A percentile compares a stretch with the other conserved stretches of the same genome.
phyloP scores from a whole-genome alignment of 2,797 vertebrate species.

The Alauda arvensis region DNA sequence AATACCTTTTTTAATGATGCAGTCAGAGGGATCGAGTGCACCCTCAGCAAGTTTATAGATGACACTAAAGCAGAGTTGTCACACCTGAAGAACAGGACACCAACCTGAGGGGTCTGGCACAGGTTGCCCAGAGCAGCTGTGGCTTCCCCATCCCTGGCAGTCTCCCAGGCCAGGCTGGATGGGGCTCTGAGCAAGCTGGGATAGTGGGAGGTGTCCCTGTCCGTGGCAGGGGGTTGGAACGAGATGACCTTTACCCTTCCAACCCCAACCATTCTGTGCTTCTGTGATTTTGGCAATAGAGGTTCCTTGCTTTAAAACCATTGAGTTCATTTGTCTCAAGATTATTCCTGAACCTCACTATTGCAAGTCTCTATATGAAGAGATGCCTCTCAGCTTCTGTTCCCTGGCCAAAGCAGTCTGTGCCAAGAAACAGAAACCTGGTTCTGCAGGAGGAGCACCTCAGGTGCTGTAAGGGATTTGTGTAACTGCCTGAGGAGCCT shows the following conservation, averaged over 20 bases:
- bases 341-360: not conserved
- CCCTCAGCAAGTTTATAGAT: not conserved
- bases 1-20: not conserved
- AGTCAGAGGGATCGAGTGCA: not conserved
- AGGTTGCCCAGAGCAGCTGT: not conserved
- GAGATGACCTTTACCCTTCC: not conserved
- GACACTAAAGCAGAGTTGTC: not conserved
- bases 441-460: not conserved
- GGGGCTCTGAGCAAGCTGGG: not conserved
- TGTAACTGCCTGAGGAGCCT: not conserved
- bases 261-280: too few relatives aligned
- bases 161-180: not conserved
- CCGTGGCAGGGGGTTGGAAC: not conserved
- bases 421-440: rapidly evolving
- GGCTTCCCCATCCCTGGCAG: not conserved
- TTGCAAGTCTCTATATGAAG: not conserved
- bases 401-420: not conserved
- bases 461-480: not conserved
- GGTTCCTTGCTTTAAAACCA: not conserved
- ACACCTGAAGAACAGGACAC: not conserved
- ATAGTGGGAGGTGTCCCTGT: rapidly evolving
- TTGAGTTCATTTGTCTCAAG: not conserved
- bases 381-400: not conserved
- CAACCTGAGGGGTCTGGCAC: not conserved
- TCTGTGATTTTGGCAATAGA: not conserved